Evolutionary conservation across 2,797 vertebrate species (phyloP).

Genomic region (Austrolebias charrua): DNA sequence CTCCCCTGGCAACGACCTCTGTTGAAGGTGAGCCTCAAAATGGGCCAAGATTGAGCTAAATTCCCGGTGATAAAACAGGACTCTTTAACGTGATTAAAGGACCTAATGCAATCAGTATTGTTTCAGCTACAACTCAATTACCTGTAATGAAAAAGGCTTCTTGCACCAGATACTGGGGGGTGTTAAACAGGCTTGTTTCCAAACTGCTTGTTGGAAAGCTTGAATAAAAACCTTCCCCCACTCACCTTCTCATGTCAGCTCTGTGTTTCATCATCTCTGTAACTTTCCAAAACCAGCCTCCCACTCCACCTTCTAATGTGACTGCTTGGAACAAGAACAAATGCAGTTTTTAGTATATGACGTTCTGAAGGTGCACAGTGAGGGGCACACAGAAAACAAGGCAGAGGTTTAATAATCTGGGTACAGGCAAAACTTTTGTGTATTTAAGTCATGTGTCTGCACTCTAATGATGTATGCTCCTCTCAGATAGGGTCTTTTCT

Average conservation of each 20-base stretch:
- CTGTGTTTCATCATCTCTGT: background rate
- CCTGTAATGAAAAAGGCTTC: slow-evolving; percentile 62
- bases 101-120: slow-evolving; percentile 67
- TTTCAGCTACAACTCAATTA: slow-evolving; percentile 70
- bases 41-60: slow-evolving; percentile 63
- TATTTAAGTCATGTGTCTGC: too few relatives aligned
- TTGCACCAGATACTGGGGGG: slow-evolving; percentile 9
- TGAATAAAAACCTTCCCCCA: background rate
- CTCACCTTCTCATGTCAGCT: slow-evolving; percentile 1
- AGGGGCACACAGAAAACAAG: background rate
- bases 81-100: slow-evolving; percentile 67
- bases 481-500: too few relatives aligned
- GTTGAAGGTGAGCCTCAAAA: slow-evolving; percentile 66
- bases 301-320: background rate
- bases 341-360: background rate
- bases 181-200: slow-evolving; percentile 10
- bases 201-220: slow-evolving; percentile 11
- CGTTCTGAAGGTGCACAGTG: background rate
- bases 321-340: background rate
- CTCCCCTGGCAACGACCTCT: slow-evolving; percentile 73
- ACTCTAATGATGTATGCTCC: too few relatives aligned
- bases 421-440: too few relatives aligned
- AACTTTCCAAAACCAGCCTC: background rate
- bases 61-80: slow-evolving; percentile 66
- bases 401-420: background rate